These are phyloP conservation scores for Marronus borbonicus DNA, from an alignment of 2,888 invertebrate genomes.

Conservation along the genomic window DNA sequence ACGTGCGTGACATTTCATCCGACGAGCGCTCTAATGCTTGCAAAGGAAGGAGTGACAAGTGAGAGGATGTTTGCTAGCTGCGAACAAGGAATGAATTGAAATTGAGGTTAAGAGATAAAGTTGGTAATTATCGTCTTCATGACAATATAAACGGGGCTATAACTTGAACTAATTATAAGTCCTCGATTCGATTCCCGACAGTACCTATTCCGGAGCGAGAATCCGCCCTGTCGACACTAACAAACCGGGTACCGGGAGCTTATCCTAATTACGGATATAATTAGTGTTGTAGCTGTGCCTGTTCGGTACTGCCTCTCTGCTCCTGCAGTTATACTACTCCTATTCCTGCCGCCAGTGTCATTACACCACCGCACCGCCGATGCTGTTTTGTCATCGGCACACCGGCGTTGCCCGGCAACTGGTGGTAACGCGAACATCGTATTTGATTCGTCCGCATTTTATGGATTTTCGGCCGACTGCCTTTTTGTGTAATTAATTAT, in stretches of 20 bases:
- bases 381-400: conserved; percentile 66
- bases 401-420: conserved; percentile 59
- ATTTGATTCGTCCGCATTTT: conserved; percentile 65
- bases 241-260: conserved; percentile 61
- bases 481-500: conserved; percentile 60
- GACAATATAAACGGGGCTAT: conserved; percentile 68
- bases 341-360: conserved; percentile 59
- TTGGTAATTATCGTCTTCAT: conserved; percentile 68
- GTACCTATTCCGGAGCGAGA: conserved; percentile 59
- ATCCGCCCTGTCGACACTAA: conserved; percentile 49
- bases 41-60: not conserved
- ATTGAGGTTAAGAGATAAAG: conserved; percentile 65
- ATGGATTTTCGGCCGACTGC: conserved; percentile 65
- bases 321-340: conserved; percentile 11
- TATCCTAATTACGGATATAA: conserved; percentile 70
- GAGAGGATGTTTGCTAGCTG: conserved; percentile 21
- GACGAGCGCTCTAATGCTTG: conserved; percentile 3
- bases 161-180: conserved; percentile 67
- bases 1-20: not conserved
- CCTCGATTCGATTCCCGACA: conserved; percentile 55
- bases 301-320: conserved; percentile 20
- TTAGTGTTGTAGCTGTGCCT: conserved; percentile 63
- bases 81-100: conserved; percentile 53
- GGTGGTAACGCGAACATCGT: conserved; percentile 58
- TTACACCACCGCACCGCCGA: conserved; percentile 62